phyloP scores from a whole-genome alignment of 2,113 vertebrate genomes.

The Corythoichthys haematopterus region DNA sequence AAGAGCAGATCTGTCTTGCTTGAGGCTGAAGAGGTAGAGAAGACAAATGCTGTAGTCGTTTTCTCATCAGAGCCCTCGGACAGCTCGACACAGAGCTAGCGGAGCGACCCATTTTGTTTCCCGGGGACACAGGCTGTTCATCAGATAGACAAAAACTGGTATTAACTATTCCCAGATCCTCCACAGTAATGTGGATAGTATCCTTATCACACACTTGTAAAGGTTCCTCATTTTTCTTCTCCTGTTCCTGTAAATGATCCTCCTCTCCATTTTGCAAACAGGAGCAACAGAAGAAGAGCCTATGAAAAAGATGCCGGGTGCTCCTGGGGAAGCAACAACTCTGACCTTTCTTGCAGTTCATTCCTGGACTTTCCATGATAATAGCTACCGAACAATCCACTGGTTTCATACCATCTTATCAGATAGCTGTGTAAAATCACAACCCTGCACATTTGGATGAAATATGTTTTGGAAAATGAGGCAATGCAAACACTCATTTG shows the following conservation, averaged over 20 bases:
- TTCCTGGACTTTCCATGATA: conserved; percentile 29
- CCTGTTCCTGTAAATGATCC: conserved; percentile 24
- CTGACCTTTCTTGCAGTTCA: conserved; percentile 4
- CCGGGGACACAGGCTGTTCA: conserved; percentile 22
- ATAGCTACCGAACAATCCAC: neutral
- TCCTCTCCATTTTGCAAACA: conserved; percentile 40
- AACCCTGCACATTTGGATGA: conserved; percentile 12
- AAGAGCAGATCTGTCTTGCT: neutral
- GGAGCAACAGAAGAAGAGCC: conserved; percentile 53
- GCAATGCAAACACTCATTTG: conserved; percentile 28
- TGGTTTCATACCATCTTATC: conserved; percentile 2
- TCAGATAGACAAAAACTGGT: conserved; percentile 52
- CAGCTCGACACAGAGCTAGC: conserved; percentile 53
- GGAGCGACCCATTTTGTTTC: conserved; percentile 27
- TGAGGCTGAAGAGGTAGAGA: conserved; percentile 50
- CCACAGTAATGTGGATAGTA: conserved; percentile 55
- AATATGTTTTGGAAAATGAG: conserved; percentile 22
- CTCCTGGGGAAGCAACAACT: conserved; percentile 18
- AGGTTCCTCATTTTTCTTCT: conserved; percentile 29
- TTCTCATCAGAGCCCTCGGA: conserved; percentile 46
- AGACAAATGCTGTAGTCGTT: conserved; percentile 49
- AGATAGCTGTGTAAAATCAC: conserved; percentile 14
- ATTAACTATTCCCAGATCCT: conserved; percentile 67
- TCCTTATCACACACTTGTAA: conserved; percentile 33
- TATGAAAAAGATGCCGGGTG: conserved; percentile 1